Conservation (phyloP, 1,140 invertebrate species). For the Drosophila subobscura region DNA sequence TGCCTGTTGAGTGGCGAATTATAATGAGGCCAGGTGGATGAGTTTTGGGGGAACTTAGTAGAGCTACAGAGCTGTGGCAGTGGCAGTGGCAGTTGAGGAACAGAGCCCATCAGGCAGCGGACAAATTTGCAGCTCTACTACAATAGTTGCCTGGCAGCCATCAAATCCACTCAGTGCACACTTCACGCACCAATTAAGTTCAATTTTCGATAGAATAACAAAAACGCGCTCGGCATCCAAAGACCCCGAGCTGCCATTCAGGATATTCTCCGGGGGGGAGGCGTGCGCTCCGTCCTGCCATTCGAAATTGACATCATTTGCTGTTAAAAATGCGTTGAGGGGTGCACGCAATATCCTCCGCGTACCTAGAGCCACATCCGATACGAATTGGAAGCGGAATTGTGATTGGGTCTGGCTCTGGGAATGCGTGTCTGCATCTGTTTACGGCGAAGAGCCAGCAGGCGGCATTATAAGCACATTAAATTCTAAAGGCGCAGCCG, state of each 20-base stretch:
- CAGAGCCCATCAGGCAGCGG: slow-evolving; percentile 6
- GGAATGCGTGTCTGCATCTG: slow-evolving; percentile 45
- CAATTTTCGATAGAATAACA: slow-evolving; percentile 67
- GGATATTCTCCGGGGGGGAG: slow-evolving; percentile 7
- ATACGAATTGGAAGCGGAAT: slow-evolving; percentile 30
- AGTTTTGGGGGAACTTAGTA: not conserved
- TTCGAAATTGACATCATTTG: slow-evolving; percentile 78
- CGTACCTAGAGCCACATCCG: slow-evolving; percentile 32
- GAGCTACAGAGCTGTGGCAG: not conserved
- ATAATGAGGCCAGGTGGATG: slow-evolving; percentile 56
- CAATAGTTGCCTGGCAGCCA: slow-evolving; percentile 64
- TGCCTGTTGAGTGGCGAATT: slow-evolving; percentile 56
- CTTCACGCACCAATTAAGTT: slow-evolving; percentile 79
- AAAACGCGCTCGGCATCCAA: slow-evolving; percentile 36
- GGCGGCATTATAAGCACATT: slow-evolving; percentile 82
- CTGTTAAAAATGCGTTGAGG: slow-evolving; percentile 53
- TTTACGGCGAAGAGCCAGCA: slow-evolving; percentile 70
- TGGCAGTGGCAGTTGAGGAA: not conserved
- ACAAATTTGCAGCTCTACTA: slow-evolving; percentile 35
- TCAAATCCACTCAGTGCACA: slow-evolving; percentile 59
- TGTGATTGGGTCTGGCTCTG: not conserved
- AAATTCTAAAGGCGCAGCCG: slow-evolving; percentile 76
- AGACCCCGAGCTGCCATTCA: not conserved
- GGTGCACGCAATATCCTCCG: slow-evolving; percentile 19
- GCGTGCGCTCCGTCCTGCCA: slow-evolving; percentile 22